Percentiles rank a stretch among this genome's conserved stretches.
These are phyloP conservation scores for Protosalanx chinensis DNA, from an alignment of 2,797 vertebrate genomes.

Conservation along the genomic window DNA sequence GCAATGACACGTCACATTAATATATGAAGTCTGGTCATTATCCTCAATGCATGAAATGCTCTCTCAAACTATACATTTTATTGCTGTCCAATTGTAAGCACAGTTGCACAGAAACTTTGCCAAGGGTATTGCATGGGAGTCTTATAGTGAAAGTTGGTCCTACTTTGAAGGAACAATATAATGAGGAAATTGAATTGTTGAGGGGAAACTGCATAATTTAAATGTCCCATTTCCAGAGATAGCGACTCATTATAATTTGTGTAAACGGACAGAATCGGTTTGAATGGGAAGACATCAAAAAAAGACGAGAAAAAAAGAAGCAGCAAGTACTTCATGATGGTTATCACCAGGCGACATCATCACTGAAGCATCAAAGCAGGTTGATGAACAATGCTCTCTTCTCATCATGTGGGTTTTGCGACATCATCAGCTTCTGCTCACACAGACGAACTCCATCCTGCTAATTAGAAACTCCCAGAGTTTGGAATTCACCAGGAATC, in stretches of 20 bases:
- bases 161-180: neutral
- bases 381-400: neutral
- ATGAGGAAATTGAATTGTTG: neutral
- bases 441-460: neutral
- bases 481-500: too few species aligned
- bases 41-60: neutral
- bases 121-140: neutral
- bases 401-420: neutral
- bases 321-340: neutral
- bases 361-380: neutral
- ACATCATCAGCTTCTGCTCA: neutral
- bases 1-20: slow-evolving; percentile 15
- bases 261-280: neutral
- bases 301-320: neutral
- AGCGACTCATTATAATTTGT: neutral
- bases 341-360: neutral
- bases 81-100: slow-evolving; percentile 15
- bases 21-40: slow-evolving; percentile 15
- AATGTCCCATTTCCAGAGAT: neutral
- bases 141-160: neutral
- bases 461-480: neutral
- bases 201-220: neutral
- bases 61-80: neutral
- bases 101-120: neutral
- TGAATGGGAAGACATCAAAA: neutral